These are phyloP conservation scores for Silurus meridionalis DNA, from an alignment of 2,113 vertebrate genomes.

Conservation along the genomic window DNA sequence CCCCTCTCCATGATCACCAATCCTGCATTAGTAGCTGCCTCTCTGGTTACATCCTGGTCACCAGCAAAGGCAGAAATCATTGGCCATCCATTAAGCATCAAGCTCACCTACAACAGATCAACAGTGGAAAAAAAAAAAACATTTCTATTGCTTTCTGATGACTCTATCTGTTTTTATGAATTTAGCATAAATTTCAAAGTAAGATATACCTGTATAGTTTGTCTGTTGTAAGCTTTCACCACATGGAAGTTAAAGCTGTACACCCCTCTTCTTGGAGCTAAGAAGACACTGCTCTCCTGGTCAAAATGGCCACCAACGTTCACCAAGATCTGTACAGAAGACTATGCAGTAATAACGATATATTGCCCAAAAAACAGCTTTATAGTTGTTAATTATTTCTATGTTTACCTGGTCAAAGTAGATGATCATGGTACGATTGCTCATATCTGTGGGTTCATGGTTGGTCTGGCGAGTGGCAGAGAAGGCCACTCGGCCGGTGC, in stretches of 20 bases:
- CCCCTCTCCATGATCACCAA: slow-evolving; percentile 85
- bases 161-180: background rate
- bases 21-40: slow-evolving; percentile 84
- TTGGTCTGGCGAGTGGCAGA: slow-evolving; percentile 79
- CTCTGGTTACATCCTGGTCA: slow-evolving; percentile 85
- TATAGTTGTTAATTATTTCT: background rate
- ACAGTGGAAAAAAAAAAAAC: background rate
- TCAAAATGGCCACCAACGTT: slow-evolving; percentile 84
- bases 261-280: slow-evolving; percentile 81
- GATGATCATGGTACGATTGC: slow-evolving; percentile 81
- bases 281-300: slow-evolving; percentile 80
- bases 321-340: slow-evolving; percentile 76
- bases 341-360: background rate
- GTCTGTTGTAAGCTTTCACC: slow-evolving; percentile 87
- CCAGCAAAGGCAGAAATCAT: slow-evolving; percentile 86
- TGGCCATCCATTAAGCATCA: slow-evolving; percentile 85
- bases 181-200: background rate
- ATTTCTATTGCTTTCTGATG: too few relatives aligned
- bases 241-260: slow-evolving; percentile 90
- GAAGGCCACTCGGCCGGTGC: slow-evolving; percentile 74
- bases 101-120: slow-evolving; percentile 73
- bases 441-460: slow-evolving; percentile 80
- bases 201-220: slow-evolving; percentile 81
- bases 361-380: background rate
- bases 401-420: slow-evolving; percentile 79